Conservation (phyloP, 2,113 vertebrate species). For the Podilymbus podiceps region DNA sequence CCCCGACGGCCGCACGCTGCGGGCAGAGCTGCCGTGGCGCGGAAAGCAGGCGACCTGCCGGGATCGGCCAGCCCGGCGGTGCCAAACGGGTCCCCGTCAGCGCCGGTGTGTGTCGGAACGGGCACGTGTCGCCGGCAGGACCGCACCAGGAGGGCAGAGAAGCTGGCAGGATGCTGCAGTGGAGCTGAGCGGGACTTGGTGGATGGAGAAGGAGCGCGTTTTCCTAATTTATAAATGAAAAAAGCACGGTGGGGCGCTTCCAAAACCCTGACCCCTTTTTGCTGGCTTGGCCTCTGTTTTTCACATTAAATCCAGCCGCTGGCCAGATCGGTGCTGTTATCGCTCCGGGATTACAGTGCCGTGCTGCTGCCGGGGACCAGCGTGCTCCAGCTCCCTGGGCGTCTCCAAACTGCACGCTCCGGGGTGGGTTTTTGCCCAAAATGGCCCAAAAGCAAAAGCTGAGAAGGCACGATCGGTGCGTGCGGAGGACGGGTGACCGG, state of each 20-base stretch:
- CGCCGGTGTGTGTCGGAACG: accelerated
- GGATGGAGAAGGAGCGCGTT: not conserved
- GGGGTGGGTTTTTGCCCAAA: not conserved
- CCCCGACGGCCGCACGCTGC: not conserved
- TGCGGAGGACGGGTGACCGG: not conserved
- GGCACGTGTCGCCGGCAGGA: not conserved
- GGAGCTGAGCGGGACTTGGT: not conserved
- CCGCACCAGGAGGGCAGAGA: not conserved
- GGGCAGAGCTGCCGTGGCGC: not conserved
- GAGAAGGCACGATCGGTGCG: not conserved
- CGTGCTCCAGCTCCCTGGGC: not conserved
- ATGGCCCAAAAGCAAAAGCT: not conserved
- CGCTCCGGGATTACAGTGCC: not conserved
- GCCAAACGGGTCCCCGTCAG: not conserved
- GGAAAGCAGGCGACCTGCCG: not conserved
- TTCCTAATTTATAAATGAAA: not conserved
- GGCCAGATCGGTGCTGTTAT: not conserved
- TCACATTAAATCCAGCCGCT: not conserved
- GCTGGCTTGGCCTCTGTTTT: not conserved
- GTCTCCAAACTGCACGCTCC: accelerated
- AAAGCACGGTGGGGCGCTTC: accelerated
- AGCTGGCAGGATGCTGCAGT: not conserved
- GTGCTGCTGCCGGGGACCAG: not conserved
- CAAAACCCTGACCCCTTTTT: not conserved
- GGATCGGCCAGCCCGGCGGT: not conserved